Evolutionary conservation across 1,140 invertebrate species (phyloP).

Genomic region (Papilio polytes): DNA sequence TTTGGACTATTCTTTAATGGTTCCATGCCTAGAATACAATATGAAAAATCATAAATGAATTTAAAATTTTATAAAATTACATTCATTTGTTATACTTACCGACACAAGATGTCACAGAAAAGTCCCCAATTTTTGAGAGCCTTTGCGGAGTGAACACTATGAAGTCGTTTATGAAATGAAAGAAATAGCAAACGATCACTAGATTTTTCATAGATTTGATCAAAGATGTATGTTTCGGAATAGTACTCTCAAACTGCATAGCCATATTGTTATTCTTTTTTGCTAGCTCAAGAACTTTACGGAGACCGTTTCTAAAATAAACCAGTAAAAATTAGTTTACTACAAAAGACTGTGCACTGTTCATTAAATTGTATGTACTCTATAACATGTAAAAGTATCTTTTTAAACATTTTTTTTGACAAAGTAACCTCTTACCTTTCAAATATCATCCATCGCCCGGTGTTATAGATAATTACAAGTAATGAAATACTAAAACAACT

Average conservation of each 20-base stretch:
- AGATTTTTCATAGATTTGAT: constrained; percentile 45
- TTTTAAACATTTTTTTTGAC: too few relatives aligned
- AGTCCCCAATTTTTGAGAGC: constrained; percentile 34
- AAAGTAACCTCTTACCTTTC: constrained; percentile 53
- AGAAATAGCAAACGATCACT: constrained; percentile 44
- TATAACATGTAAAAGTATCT: too few relatives aligned
- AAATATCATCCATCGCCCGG: constrained; percentile 63
- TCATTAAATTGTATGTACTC: too few relatives aligned
- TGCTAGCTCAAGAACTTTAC: constrained; percentile 32
- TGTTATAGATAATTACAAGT: constrained; percentile 56
- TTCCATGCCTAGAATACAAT: constrained; percentile 45
- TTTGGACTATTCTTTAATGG: constrained; percentile 43
- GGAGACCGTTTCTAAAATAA: constrained; percentile 25
- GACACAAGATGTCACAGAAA: constrained; percentile 42
- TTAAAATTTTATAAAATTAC: neutral
- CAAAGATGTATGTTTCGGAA: constrained; percentile 14
- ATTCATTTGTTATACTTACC: constrained; percentile 35
- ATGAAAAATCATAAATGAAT: neutral
- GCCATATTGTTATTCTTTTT: constrained; percentile 43
- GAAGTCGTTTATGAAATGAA: constrained; percentile 52
- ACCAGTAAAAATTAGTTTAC: neutral
- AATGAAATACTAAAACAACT: constrained; percentile 63
- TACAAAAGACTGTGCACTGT: too few relatives aligned
- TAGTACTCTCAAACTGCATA: constrained; percentile 38
- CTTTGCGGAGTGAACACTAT: constrained; percentile 47